Conservation (phyloP, 2,113 vertebrate genomes). For the Mustela nigripes region DNA sequence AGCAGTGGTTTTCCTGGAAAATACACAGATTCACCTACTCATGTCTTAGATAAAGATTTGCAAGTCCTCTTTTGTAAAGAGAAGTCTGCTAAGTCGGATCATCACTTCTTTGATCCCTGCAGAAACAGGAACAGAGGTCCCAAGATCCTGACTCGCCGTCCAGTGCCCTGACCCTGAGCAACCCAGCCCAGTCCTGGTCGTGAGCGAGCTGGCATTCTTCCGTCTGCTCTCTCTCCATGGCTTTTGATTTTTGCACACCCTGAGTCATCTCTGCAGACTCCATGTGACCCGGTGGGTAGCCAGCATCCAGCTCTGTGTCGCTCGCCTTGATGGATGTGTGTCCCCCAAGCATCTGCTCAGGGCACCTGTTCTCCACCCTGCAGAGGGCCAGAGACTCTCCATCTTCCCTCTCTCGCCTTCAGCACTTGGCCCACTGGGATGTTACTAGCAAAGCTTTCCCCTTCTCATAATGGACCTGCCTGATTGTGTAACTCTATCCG, state of each 20-base stretch:
- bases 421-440: background rate
- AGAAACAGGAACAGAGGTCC: conserved; percentile 60
- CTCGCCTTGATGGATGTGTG: conserved; percentile 34
- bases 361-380: background rate
- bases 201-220: background rate
- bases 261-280: conserved; percentile 67
- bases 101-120: conserved; percentile 54
- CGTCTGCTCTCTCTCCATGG: background rate
- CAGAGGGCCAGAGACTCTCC: background rate
- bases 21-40: background rate
- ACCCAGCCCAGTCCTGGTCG: background rate
- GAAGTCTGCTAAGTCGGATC: background rate
- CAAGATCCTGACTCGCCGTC: conserved; percentile 65
- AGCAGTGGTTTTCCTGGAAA: background rate
- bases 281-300: conserved; percentile 37
- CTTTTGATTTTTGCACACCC: conserved; percentile 58
- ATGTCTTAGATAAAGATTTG: background rate
- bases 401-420: conserved; percentile 37
- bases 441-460: background rate
- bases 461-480: conserved; percentile 37
- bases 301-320: background rate
- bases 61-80: background rate
- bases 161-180: conserved; percentile 42
- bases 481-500: conserved; percentile 61
- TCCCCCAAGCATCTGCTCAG: background rate